A percentile compares a stretch with the other conserved stretches of the same genome.
phyloP scores from a whole-genome alignment of 2,113 vertebrate species.

The Hymenochirus boettgeri region DNA sequence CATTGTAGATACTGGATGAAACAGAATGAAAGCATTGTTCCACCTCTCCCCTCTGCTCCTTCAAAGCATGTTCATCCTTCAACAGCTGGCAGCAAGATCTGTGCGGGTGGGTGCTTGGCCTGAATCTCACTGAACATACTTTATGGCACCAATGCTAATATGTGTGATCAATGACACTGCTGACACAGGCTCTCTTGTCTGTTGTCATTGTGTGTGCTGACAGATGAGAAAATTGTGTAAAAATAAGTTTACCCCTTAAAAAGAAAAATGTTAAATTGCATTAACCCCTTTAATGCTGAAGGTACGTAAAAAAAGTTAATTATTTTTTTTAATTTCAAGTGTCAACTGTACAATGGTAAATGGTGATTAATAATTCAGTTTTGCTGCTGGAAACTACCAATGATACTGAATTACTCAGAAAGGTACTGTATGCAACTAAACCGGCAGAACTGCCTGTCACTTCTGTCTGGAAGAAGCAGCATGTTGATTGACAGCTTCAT shows the following conservation, averaged over 20 bases:
- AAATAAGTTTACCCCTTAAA: conserved; percentile 6
- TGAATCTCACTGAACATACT: conserved; percentile 44
- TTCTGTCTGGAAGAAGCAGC: no score
- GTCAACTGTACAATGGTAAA: no score
- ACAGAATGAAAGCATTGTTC: conserved; percentile 48
- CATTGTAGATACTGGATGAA: background rate
- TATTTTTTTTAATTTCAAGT: no score
- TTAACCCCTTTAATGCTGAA: background rate
- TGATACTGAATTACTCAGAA: no score
- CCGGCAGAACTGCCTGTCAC: no score
- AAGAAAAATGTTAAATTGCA: background rate
- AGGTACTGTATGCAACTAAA: no score
- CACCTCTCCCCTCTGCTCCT: conserved; percentile 25
- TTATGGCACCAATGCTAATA: conserved; percentile 41
- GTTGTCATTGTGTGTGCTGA: conserved; percentile 34
- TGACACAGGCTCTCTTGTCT: conserved; percentile 19
- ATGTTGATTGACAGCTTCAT: no score
- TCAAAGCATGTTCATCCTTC: conserved; percentile 16
- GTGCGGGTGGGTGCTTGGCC: conserved; percentile 25
- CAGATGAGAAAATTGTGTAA: conserved; percentile 28
- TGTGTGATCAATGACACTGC: conserved; percentile 18
- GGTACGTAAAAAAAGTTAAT: no score
- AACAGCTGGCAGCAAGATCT: conserved; percentile 32
- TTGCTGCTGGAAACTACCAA: no score
- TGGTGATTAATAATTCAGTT: no score